phyloP scores from a whole-genome alignment of 2,888 invertebrate genomes.

The Blastobasis adustella region DNA sequence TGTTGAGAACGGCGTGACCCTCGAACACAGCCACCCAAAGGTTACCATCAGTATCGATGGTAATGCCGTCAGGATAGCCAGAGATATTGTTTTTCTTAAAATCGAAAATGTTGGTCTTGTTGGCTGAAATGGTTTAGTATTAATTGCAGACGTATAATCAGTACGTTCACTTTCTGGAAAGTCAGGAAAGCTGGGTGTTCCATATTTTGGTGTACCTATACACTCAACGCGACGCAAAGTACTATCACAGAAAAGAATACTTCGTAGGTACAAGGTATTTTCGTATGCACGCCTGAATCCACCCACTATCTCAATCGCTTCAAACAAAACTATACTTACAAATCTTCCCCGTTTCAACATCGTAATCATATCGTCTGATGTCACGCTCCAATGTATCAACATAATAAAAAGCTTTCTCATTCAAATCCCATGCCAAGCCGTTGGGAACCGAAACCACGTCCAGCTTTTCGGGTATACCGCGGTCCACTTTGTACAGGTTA shows the following conservation, averaged over 20 bases:
- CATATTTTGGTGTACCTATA: too few relatives aligned
- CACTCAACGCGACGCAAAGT: too few relatives aligned
- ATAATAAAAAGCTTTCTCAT: constrained; percentile 81
- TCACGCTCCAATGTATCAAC: constrained; percentile 79
- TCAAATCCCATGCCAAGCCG: constrained; percentile 84
- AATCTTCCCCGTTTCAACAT: constrained; percentile 78
- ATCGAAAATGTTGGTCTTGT: constrained; percentile 76
- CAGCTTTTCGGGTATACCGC: constrained; percentile 28
- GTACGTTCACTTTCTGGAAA: too few relatives aligned
- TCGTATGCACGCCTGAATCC: too few relatives aligned
- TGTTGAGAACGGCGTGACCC: constrained; percentile 72
- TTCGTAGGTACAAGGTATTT: too few relatives aligned
- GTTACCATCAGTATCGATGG: constrained; percentile 84
- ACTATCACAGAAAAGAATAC: too few relatives aligned
- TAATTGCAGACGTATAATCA: too few relatives aligned
- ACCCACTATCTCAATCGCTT: too few relatives aligned
- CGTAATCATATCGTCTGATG: constrained; percentile 82
- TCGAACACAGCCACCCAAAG: constrained; percentile 84
- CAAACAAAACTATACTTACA: constrained; percentile 52
- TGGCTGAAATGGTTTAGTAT: constrained; percentile 53
- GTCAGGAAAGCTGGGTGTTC: too few relatives aligned
- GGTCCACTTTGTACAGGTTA: constrained; percentile 56
- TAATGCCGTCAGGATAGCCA: constrained; percentile 80
- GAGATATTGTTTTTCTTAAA: constrained; percentile 53
- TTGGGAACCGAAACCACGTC: constrained; percentile 79